Base-by-base conservation (phyloP, 2,113 vertebrate genomes). In the Heliornis fulica region DNA sequence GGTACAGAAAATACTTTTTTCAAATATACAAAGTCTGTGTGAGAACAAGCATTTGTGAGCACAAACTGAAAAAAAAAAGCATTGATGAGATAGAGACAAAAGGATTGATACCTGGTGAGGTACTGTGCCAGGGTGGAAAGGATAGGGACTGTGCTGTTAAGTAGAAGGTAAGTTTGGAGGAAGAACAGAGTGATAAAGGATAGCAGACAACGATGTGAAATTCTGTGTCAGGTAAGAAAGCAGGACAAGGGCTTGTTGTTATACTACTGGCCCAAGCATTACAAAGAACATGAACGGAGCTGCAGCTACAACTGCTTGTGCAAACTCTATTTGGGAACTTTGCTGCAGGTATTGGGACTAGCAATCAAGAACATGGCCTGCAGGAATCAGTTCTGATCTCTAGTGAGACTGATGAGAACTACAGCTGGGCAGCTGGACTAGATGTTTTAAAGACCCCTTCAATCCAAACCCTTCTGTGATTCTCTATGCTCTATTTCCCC, bases 61-160 rank as follows among this genome's bases (percentile, higher is more conserved):
- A 83, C 13, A 59, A 1, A 56, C 26, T 68, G 43, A 28, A 56
- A 46, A 64, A 61, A 90, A 21, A 45, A 51, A 46, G 46, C 8
- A 16, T 3, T 1, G 6, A 26, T 46, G 45, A 23, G 20, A 29
- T 28, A 63, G 0, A 0, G 43, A 23, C 21, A 59, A 66, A 79
- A 89, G 36, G 38, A 34, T 2, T 54, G 69, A 83, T 51, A 75
- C 4, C 32, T 28, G 31, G 31, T 66, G 60, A 76, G 38, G 41
- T 17, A 36, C 61, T 22, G 16, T 51, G 38, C 8, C 40, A 45
- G 11, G 9, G 41, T 13, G 50, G 43, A 71, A 93, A 79, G 32
- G 29, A 31, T 34, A 20, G 1, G 15, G 36, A 23, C 32, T 76
- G 13, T 38, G 34, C 31, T 57, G 7, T 34, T n/a, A 45, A 64